Evolutionary conservation across 1,140 invertebrate species (phyloP).

Genomic region (Drosophila rufa): DNA sequence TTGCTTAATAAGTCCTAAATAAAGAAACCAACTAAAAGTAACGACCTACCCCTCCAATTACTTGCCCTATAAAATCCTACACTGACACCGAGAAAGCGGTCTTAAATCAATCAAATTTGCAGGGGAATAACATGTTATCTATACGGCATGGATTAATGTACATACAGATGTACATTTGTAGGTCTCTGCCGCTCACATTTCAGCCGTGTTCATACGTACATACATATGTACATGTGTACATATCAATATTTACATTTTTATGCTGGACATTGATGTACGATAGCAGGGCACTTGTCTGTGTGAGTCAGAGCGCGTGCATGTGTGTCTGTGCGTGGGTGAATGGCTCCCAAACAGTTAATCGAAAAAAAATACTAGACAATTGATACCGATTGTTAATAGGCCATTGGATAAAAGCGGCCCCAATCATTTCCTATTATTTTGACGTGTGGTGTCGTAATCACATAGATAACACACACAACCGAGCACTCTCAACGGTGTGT

Average conservation of each 20-base stretch:
- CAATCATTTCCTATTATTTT: constrained; percentile 60
- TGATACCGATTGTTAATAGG: constrained; percentile 51
- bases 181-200: constrained; percentile 37
- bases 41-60: constrained; percentile 12
- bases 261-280: constrained; percentile 38
- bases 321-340: constrained; percentile 21
- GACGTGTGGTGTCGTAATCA: constrained; percentile 69
- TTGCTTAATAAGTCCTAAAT: neutral
- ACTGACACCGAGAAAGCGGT: constrained; percentile 8
- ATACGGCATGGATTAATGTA: constrained; percentile 28
- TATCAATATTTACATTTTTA: constrained; percentile 46
- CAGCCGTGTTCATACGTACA: constrained; percentile 12
- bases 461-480: constrained; percentile 50
- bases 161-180: constrained; percentile 4
- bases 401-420: constrained; percentile 35
- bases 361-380: constrained; percentile 47
- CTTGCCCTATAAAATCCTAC: neutral
- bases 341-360: constrained; percentile 27
- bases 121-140: constrained; percentile 29
- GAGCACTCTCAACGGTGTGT: constrained; percentile 16
- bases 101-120: constrained; percentile 28
- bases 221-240: constrained; percentile 31
- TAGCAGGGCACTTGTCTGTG: constrained; percentile 1
- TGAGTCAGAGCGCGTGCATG: too few species aligned
- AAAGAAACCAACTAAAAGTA: constrained; percentile 5